phyloP scores from a whole-genome alignment of 2,888 invertebrate species.

The Plagodis dolabraria region DNA sequence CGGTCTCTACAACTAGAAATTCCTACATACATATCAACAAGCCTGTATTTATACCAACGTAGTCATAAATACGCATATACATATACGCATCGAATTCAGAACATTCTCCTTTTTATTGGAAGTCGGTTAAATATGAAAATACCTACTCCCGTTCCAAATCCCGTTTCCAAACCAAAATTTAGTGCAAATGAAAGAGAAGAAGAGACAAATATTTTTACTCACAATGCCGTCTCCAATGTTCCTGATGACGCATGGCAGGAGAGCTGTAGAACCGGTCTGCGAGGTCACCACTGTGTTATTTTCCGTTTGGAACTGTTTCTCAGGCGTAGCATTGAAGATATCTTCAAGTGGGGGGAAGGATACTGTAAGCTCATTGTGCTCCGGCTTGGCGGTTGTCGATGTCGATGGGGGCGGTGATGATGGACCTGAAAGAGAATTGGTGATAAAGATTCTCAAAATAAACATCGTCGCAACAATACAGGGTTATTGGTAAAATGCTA shows the following conservation, averaged over 20 bases:
- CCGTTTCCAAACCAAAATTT: too few species aligned
- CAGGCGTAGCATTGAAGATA: slow-evolving; percentile 80
- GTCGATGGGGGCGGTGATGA: slow-evolving; percentile 54
- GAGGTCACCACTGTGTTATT: slow-evolving; percentile 93
- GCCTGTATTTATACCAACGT: too few species aligned
- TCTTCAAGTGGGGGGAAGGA: slow-evolving; percentile 76
- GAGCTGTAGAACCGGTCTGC: slow-evolving; percentile 93
- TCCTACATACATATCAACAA: too few species aligned
- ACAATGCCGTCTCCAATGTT: slow-evolving; percentile 95
- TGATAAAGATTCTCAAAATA: neutral
- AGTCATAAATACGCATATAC: too few species aligned
- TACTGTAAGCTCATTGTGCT: slow-evolving; percentile 75
- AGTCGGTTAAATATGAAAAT: too few species aligned
- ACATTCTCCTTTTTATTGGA: too few species aligned
- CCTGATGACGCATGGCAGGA: slow-evolving; percentile 92
- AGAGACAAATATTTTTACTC: slow-evolving; percentile 69
- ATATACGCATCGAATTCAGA: too few species aligned
- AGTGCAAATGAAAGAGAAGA: too few species aligned
- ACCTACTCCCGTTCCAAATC: too few species aligned
- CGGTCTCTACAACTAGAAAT: too few species aligned
- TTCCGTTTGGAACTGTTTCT: slow-evolving; percentile 92
- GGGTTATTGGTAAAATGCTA: too few species aligned
- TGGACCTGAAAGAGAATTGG: slow-evolving; percentile 49
- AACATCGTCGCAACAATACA: neutral
- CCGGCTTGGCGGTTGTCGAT: slow-evolving; percentile 59